Evolutionary conservation across 2,113 vertebrate genomes (phyloP), one percentile per base, ranked within the genome.

Genomic region (Mungos mungo): DNA sequence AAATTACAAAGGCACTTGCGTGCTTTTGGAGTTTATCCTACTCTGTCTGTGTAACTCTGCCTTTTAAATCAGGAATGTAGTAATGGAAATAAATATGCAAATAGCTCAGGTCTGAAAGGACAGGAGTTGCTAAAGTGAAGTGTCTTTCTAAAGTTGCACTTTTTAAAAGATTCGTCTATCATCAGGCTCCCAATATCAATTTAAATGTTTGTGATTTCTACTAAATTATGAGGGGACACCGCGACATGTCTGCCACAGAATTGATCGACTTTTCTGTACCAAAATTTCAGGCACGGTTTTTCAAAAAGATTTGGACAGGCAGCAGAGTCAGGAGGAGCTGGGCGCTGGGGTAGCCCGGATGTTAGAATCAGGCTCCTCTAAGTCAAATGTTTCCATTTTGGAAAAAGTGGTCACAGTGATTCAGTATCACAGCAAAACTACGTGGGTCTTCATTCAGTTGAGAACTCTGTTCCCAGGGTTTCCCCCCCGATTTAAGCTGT

Each of bases 201-300:
- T 95, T 69, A 35, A 41, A 86, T 47, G 18, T 3, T 80, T 94
- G 88, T 84, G 23, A 92, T 96, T 86, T 74, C 47, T 79, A 15
- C 38, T 47, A 27, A 93, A 87, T 96, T 60, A 18, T 0, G n/a
- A 38, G 3, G 31, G 11, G 23, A 82, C 21, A 72, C 60, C 27
- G 33, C 23, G 19, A 25, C 5, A 23, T 65, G 47, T 38, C 52
- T 89, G 45, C 52, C 25, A 69, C 14, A 41, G 33, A 92, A 77
- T 0, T 57, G 68, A 94, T n/a, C 5, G 2, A 38, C 82, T 60
- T 50, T 33, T 27, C 21, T 15, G 8, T 45, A 65, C 27, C 27
- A 7, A 31, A 41, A 96, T 6, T 69, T 90, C 35, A 35, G 8
- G 16, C 23, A n/a, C 21, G 31, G 29, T 94, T 92, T 88, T 50